Conservation (phyloP, 2,113 vertebrate genomes). For the Mormoops blainvillei region DNA sequence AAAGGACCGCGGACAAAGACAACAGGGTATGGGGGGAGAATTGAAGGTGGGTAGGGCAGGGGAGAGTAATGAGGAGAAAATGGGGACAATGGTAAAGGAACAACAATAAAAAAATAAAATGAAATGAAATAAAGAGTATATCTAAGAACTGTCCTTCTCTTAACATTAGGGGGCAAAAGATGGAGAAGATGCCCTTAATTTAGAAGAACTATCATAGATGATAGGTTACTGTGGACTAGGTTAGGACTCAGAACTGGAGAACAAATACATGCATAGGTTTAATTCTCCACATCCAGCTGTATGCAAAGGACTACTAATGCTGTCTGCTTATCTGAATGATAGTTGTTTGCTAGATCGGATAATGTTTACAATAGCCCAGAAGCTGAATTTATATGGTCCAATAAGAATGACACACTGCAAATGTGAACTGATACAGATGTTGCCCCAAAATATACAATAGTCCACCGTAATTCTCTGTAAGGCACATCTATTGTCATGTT, state of each 20-base stretch:
- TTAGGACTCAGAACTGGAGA: not conserved
- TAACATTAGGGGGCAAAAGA: not conserved
- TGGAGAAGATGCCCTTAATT: not conserved
- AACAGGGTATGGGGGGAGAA: too few species aligned
- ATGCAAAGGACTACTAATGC: not conserved
- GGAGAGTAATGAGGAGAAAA: too few species aligned
- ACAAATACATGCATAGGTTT: not conserved
- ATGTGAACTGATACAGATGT: not conserved
- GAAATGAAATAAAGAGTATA: too few species aligned
- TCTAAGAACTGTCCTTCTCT: not conserved
- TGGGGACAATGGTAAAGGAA: too few species aligned
- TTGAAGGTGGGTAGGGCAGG: too few species aligned
- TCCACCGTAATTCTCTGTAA: not conserved
- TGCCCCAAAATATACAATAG: not conserved
- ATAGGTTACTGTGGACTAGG: not conserved
- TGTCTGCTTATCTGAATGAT: not conserved
- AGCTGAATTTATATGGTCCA: not conserved
- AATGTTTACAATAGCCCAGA: not conserved
- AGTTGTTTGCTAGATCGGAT: not conserved
- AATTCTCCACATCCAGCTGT: not conserved
- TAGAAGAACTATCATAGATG: not conserved
- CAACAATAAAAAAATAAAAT: too few species aligned
- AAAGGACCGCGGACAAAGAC: too few species aligned
- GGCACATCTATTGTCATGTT: not conserved
- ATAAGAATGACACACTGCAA: not conserved